These are phyloP conservation scores for Pseudorasbora parva DNA, from an alignment of 2,113 vertebrate genomes.

Conservation along the genomic window DNA sequence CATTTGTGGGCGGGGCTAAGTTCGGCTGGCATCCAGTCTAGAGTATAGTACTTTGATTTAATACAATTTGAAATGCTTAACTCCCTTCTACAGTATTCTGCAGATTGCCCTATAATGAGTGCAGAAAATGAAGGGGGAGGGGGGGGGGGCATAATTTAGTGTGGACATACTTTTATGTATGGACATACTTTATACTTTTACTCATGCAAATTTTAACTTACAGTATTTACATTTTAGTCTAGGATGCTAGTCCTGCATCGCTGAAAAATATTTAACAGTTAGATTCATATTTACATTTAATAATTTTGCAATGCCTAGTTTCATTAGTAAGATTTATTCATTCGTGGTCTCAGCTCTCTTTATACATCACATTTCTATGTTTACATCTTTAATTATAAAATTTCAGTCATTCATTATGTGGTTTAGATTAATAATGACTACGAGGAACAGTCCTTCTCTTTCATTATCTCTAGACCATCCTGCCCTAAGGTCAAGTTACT, in stretches of 20 bases:
- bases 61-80: neutral
- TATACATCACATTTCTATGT: neutral
- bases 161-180: too few relatives aligned
- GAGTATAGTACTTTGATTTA: too few relatives aligned
- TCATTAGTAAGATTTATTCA: neutral
- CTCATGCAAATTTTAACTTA: neutral
- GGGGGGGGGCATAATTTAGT: too few relatives aligned
- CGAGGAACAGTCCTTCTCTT: neutral
- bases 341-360: neutral
- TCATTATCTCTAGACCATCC: neutral
- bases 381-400: neutral
- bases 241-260: neutral
- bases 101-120: neutral
- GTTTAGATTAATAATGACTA: neutral
- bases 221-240: neutral
- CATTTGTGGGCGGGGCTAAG: too few relatives aligned
- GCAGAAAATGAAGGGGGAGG: too few relatives aligned
- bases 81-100: neutral
- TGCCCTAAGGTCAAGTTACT: too few relatives aligned
- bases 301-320: neutral
- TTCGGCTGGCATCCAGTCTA: too few relatives aligned
- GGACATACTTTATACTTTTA: too few relatives aligned
- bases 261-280: neutral
- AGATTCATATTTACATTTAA: neutral
- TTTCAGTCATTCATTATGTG: neutral